Conservation (phyloP, 1,140 invertebrate genomes). For the Plutomurus gul region DNA sequence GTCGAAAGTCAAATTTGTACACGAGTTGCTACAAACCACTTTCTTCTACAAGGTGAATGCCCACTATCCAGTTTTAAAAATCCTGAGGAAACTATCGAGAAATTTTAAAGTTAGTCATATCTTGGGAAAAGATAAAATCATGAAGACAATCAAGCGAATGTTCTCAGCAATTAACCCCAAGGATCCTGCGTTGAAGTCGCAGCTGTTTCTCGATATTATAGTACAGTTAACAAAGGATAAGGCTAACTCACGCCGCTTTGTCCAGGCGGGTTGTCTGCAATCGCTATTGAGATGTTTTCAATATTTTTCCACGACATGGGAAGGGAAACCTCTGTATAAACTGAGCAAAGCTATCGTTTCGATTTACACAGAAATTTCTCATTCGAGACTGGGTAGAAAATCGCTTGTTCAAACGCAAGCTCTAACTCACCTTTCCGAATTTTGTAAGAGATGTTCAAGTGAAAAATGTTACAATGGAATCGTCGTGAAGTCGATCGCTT, state of each 20-base stretch:
- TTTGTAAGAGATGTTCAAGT: slow-evolving; percentile 68
- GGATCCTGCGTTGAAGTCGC: slow-evolving; percentile 66
- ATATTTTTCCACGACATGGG: slow-evolving; percentile 43
- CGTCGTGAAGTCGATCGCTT: slow-evolving; percentile 66
- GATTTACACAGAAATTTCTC: slow-evolving; percentile 38
- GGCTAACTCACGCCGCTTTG: slow-evolving; percentile 43
- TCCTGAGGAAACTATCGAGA: slow-evolving; percentile 67
- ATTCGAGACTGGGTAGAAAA: slow-evolving; percentile 64
- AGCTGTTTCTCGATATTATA: slow-evolving; percentile 67
- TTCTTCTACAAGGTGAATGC: slow-evolving; percentile 64
- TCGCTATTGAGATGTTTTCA: slow-evolving; percentile 42
- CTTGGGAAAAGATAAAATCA: slow-evolving; percentile 68
- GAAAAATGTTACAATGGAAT: slow-evolving; percentile 68
- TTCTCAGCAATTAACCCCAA: slow-evolving; percentile 66
- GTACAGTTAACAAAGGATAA: slow-evolving; percentile 66
- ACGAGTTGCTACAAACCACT: slow-evolving; percentile 65
- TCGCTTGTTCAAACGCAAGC: slow-evolving; percentile 67
- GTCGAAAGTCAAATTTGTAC: slow-evolving; percentile 66
- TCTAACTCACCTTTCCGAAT: slow-evolving; percentile 66
- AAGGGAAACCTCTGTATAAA: slow-evolving; percentile 47
- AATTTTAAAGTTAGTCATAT: slow-evolving; percentile 67
- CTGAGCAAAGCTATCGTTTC: slow-evolving; percentile 36
- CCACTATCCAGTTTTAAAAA: slow-evolving; percentile 66
- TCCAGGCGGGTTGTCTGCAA: slow-evolving; percentile 47
- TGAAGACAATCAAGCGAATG: slow-evolving; percentile 66